These are phyloP conservation scores for Eulemur rubriventer DNA, from an alignment of 2,797 vertebrate genomes.

Conservation along the genomic window DNA sequence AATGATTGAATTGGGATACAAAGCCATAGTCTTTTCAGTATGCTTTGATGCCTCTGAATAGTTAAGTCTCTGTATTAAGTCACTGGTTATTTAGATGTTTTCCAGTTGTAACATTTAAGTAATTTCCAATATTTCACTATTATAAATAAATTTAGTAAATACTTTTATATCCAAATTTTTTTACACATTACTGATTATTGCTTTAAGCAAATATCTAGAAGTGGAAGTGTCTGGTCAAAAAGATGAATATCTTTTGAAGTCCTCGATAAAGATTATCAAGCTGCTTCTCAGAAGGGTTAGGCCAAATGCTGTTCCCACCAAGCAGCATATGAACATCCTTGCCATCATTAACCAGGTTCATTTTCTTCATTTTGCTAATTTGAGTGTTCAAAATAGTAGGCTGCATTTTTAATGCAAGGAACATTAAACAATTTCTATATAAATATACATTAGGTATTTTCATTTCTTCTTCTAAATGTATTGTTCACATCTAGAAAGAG, in stretches of 20 bases:
- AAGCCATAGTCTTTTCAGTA: neutral
- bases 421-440: neutral
- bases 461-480: neutral
- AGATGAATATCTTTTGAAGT: neutral
- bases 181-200: neutral
- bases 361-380: neutral
- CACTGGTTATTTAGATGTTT: neutral
- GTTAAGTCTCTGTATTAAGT: neutral
- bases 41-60: neutral
- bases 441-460: neutral
- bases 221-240: neutral
- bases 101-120: neutral
- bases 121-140: neutral
- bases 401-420: neutral
- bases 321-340: neutral
- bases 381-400: neutral
- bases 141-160: constrained; percentile 1
- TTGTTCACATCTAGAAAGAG: neutral
- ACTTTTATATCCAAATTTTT: neutral
- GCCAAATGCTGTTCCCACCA: neutral
- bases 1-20: neutral
- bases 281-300: neutral
- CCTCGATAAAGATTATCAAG: neutral
- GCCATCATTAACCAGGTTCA: neutral
- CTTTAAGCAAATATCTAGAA: neutral